A percentile compares a stretch with the other conserved stretches of the same genome.
Conservation (phyloP, 92 coral and sea anemone species). For the Pocillopora grandis region DNA sequence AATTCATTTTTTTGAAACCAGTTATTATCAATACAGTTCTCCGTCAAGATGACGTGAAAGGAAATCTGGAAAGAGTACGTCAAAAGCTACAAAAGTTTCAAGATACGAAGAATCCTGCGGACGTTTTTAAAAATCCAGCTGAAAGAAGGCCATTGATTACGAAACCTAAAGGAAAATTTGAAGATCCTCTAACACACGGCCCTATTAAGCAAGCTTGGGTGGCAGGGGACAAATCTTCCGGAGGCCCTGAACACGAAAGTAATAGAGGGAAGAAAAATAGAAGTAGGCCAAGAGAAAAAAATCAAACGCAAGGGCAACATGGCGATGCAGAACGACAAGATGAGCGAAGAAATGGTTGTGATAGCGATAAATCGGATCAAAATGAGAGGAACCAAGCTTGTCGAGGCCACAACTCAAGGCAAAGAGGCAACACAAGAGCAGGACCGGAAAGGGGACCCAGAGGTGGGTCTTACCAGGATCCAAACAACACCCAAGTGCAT, state of each 20-base stretch:
- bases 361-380: background rate
- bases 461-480: background rate
- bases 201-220: background rate
- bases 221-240: background rate
- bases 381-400: background rate
- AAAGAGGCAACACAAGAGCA: background rate
- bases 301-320: background rate
- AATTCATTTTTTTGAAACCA: background rate
- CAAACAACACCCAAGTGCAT: background rate
- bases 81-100: constrained; percentile 17
- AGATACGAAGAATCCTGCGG: constrained; percentile 17
- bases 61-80: constrained; percentile 39
- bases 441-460: background rate
- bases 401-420: background rate
- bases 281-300: background rate
- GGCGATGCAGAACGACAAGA: background rate
- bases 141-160: background rate
- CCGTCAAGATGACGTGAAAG: constrained; percentile 10
- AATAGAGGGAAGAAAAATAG: background rate
- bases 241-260: background rate
- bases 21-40: background rate
- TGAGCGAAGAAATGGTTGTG: background rate
- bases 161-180: background rate
- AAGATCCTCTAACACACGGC: background rate
- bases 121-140: background rate